A percentile compares a stretch with the other conserved stretches of the same genome.
These are phyloP conservation scores for Tapera naevia DNA, from an alignment of 2,797 vertebrate species.

Conservation along the genomic window DNA sequence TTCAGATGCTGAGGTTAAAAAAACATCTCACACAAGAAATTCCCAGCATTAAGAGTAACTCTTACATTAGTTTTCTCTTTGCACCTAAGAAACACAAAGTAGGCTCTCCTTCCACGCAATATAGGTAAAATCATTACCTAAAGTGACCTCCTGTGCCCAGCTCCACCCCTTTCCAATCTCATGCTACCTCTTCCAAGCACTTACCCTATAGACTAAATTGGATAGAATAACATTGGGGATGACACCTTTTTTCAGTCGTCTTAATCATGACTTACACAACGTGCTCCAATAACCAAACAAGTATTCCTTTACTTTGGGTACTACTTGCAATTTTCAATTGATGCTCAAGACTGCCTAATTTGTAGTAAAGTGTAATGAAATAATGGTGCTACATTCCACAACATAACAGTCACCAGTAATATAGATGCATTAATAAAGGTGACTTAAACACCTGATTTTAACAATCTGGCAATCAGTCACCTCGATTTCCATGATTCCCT, in stretches of 20 bases:
- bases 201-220: neutral
- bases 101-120: neutral
- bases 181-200: neutral
- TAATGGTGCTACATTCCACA: fast-evolving
- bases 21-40: neutral
- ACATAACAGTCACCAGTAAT: neutral
- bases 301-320: no score
- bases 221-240: neutral
- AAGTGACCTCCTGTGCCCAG: neutral
- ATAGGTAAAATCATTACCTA: neutral
- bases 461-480: neutral
- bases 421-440: neutral
- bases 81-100: neutral
- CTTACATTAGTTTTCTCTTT: neutral
- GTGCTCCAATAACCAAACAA: no score
- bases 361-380: neutral
- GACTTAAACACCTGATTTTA: neutral
- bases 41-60: neutral
- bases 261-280: neutral
- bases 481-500: neutral
- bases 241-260: neutral
- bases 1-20: neutral
- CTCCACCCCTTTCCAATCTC: neutral
- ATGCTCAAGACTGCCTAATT: no score
- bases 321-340: no score